Base-by-base conservation (phyloP, 2,888 invertebrate genomes). In the Onchidella celtica region DNA sequence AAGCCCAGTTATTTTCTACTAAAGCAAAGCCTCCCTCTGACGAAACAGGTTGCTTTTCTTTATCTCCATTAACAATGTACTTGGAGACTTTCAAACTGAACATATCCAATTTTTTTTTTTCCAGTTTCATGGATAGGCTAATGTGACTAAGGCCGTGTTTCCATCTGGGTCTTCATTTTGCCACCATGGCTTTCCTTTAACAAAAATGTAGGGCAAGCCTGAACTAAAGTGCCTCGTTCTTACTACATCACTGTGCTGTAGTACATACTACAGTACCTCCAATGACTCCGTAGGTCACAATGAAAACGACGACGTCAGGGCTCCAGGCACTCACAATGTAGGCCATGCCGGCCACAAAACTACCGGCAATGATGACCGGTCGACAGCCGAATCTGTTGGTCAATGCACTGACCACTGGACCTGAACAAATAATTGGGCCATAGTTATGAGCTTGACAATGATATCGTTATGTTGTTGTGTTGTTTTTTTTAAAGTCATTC, bases 341-440 rank as follows among this genome's bases (percentile, higher is more conserved):
- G 2, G 96, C 96, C n/a, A 92, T 77, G 14, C 95, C 94, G 0
- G 96, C 95, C 75, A 98, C 94, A 3, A 97, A n/a, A 69, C 96
- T 96, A 75, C 99, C 99, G 21, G 95, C 92, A 59, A 99, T 96
- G 21, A 97, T 97, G 1, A 99, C 98, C 38, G 95, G 94, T 70
- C 98, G 95, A 93, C 98, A 98, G 47, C 99, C 99, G 91, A 96
- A 99, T 89, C 96, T 96, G 94, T 99, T 99, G 38, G 98, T 97
- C 86, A 99, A 94, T 0, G 97, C 98, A 88, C 97, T 97, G 2
- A 97, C 98, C 91, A 99, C 96, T 3, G 99, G 99, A 83, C 99
- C 97, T 97, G 94, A n/a, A n/a, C n/a, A 61, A 47, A 47, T 11
- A 17, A 47, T 6, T 47, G 47, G 47, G 6, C 6, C 47, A 47